Percentiles rank a stretch among this genome's conserved stretches.
Conservation (phyloP, 2,113 vertebrate genomes). For the Prunella fulvescens region DNA sequence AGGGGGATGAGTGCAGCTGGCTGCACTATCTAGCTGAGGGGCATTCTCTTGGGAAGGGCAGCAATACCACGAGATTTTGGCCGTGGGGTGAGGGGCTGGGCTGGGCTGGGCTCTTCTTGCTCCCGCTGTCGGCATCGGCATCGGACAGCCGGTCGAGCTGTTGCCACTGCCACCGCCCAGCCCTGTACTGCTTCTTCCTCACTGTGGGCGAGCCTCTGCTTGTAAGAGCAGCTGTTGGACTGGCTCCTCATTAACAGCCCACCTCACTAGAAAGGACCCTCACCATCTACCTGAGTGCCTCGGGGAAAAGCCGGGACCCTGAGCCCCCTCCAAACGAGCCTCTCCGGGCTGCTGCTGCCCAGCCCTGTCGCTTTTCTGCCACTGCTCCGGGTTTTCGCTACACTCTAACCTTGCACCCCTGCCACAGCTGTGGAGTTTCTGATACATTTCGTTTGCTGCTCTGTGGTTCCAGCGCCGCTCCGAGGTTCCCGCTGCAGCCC, state of each 20-base stretch:
- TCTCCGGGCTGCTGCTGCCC: not conserved
- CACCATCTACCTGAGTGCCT: too few relatives aligned
- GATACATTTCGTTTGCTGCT: not conserved
- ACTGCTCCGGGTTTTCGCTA: accelerated
- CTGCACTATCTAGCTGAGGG: not conserved
- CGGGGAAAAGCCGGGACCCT: not conserved
- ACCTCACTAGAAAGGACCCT: not conserved
- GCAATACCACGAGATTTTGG: not conserved
- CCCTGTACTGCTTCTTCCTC: not conserved
- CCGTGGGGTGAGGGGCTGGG: not conserved
- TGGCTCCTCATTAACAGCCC: not conserved
- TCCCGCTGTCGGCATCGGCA: accelerated
- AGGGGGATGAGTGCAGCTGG: not conserved
- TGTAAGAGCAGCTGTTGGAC: not conserved
- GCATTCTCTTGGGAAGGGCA: not conserved
- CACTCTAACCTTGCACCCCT: accelerated
- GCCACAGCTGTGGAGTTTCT: not conserved
- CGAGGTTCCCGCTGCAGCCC: not conserved
- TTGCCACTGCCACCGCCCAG: not conserved
- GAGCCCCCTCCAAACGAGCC: not conserved
- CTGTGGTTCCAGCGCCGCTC: accelerated
- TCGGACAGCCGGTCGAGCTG: accelerated
- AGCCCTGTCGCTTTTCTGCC: not conserved
- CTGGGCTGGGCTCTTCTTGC: not conserved
- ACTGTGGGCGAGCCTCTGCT: not conserved